These are phyloP conservation scores for Heliconius erato DNA, from an alignment of 2,888 invertebrate genomes.

Conservation along the genomic window DNA sequence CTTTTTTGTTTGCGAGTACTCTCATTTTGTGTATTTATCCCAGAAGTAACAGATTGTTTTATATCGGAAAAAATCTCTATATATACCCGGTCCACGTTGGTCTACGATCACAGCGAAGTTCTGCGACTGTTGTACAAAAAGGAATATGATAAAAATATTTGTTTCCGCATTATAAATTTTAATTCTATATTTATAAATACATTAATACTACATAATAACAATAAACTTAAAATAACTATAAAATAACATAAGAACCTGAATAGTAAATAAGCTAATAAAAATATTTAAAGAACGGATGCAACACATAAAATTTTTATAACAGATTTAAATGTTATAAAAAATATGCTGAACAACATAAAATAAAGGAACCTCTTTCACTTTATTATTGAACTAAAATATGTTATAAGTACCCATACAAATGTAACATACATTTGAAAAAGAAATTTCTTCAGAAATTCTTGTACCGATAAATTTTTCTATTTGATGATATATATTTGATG, in stretches of 20 bases:
- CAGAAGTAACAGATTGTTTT: too few species aligned
- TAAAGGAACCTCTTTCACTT: constrained; percentile 2
- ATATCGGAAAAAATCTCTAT: too few species aligned
- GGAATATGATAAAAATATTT: too few species aligned
- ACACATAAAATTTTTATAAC: constrained; percentile 7
- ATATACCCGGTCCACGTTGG: too few species aligned
- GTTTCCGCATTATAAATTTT: too few species aligned
- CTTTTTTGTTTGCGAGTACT: too few species aligned
- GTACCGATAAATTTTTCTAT: neutral
- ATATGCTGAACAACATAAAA: constrained; percentile 6
- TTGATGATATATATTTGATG: too few species aligned
- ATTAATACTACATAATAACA: neutral
- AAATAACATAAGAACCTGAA: neutral
- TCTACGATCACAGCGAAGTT: too few species aligned
- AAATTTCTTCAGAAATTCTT: neutral
- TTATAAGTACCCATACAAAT: neutral
- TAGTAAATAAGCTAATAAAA: constrained; percentile 3
- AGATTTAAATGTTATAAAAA: neutral
- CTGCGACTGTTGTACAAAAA: too few species aligned
- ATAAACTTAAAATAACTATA: neutral
- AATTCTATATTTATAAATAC: neutral
- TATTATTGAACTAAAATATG: neutral
- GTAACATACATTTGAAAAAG: neutral
- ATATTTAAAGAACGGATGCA: constrained; percentile 2
- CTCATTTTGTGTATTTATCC: too few species aligned